Evolutionary conservation across 2,113 vertebrate genomes (phyloP).

Genomic region (Pavo muticus): DNA sequence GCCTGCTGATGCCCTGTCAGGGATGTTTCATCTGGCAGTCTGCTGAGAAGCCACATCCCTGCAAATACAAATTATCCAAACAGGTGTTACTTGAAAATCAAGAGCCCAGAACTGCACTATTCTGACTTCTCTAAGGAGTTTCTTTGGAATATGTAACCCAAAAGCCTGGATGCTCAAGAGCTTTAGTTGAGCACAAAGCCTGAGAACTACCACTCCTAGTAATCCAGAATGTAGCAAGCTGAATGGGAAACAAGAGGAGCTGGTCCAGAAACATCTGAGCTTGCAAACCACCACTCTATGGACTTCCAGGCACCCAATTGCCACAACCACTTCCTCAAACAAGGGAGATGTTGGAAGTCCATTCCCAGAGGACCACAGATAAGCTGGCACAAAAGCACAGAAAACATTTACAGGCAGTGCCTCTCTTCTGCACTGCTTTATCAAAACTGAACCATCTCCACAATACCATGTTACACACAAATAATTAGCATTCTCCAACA

Average conservation of each 20-base stretch:
- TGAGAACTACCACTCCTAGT: neutral
- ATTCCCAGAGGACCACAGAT: neutral
- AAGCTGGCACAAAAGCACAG: neutral
- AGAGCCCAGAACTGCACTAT: neutral
- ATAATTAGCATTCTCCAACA: neutral
- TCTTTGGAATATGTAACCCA: neutral
- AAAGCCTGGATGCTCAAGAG: neutral
- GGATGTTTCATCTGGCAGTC: neutral
- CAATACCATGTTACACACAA: neutral
- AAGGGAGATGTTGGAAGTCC: neutral
- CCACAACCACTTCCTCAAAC: neutral
- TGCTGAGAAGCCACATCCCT: neutral
- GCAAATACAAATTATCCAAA: neutral
- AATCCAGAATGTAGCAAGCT: neutral
- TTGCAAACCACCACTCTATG: neutral
- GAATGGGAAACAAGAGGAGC: neutral
- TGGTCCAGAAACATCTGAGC: neutral
- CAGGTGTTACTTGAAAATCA: neutral
- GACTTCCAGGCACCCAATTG: neutral
- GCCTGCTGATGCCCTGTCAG: neutral
- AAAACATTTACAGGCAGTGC: neutral
- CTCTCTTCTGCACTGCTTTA: neutral
- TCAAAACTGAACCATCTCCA: neutral
- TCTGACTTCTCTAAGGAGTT: neutral
- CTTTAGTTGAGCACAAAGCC: neutral